These are phyloP conservation scores for Poecile montanus DNA, from an alignment of 2,797 vertebrate genomes.

Conservation along the genomic window DNA sequence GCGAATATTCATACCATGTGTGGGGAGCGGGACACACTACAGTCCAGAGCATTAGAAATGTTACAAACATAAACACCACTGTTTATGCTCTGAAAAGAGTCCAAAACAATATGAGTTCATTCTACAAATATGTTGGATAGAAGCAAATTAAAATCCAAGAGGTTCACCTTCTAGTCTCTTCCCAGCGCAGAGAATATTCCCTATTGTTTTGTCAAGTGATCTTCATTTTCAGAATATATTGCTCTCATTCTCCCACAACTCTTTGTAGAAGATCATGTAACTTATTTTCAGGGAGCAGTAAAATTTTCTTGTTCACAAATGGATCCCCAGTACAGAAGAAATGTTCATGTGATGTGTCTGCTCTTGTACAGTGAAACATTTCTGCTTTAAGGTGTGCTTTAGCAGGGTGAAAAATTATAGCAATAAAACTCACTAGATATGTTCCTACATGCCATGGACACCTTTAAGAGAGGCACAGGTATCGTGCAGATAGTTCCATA, in stretches of 20 bases:
- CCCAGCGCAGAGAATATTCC: background rate
- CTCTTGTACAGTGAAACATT: background rate
- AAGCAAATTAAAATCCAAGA: background rate
- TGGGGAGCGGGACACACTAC: accelerated
- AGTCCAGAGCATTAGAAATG: background rate
- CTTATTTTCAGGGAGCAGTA: background rate
- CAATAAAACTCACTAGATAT: background rate
- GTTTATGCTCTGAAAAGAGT: background rate
- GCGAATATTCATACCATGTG: background rate
- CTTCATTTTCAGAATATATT: background rate
- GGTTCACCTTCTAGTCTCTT: background rate
- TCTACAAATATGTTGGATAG: background rate
- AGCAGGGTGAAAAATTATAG: background rate
- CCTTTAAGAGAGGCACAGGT: background rate
- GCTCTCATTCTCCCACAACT: background rate
- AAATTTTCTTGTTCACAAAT: background rate
- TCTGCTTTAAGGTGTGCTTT: background rate
- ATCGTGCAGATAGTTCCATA: background rate
- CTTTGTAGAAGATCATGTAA: background rate
- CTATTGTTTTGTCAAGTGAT: background rate
- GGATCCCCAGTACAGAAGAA: background rate
- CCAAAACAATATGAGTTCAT: background rate
- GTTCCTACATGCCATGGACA: background rate
- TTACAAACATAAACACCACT: background rate
- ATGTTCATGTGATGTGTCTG: accelerated